phyloP scores from a whole-genome alignment of 2,888 invertebrate genomes.

The Halocaridina rubra region DNA sequence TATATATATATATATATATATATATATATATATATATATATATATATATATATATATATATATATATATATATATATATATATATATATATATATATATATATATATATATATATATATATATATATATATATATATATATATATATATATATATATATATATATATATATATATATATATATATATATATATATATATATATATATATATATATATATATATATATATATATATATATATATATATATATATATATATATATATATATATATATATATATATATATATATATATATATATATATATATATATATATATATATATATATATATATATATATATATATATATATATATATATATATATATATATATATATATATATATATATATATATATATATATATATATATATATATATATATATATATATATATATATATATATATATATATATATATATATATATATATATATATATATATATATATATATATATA shows the following conservation, averaged over 20 bases:
- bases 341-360: neutral
- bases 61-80: neutral
- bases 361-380: slow-evolving; percentile 10
- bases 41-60: slow-evolving; percentile 8
- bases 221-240: neutral
- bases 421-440: neutral
- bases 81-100: neutral
- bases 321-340: slow-evolving; percentile 1
- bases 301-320: neutral
- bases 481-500: neutral
- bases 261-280: neutral
- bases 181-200: neutral
- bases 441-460: slow-evolving; percentile 10
- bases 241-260: neutral
- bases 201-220: neutral
- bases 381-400: neutral
- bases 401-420: neutral
- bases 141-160: too few relatives aligned
- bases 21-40: slow-evolving; percentile 3
- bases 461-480: neutral
- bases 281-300: neutral
- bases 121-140: too few relatives aligned
- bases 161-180: too few relatives aligned
- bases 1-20: neutral
- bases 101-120: too few relatives aligned